Base-by-base conservation (phyloP, 2,797 vertebrate species). In the Paguma larvata region DNA sequence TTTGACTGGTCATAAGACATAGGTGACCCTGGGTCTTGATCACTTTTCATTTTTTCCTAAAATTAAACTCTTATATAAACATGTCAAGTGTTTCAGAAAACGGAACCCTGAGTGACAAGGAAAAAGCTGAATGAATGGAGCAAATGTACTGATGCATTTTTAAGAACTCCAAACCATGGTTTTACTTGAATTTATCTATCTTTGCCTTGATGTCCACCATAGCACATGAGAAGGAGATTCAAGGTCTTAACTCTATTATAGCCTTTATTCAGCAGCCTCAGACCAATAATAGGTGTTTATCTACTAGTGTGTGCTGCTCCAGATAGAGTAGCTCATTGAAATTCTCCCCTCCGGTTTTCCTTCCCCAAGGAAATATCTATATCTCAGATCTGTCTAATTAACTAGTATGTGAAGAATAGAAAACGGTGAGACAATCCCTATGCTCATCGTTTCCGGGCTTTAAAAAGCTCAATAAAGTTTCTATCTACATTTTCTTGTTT, bases 331-430 rank as follows among this genome's bases (percentile, higher is more conserved):
- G 6, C 16, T 97, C 88, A 78, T 88, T 95, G 51, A 92, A 30
- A 85, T 97, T 98, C 95, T 97, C 51, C 65, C 63, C 23, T 85
- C 84, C 6, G 62, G 8, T 91, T 92, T 93, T 97, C 94, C 56
- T 87, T 94, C 94, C 79, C 84, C 0, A 2, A n/a, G 94, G 96
- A 98, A 96, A 38, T 70, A 83, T 2, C 70, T 53, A 0, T 93
- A 94, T 97, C 94, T 96, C 80, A 56, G 92, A 96, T 86, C 90
- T 87, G 95, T 98, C 92, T 97, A 98, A 98, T 98, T 98, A 98
- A 85, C 85, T 83, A 91, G 75, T 15, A 30, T 34, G 94, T 98
- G 96, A 97, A 97, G 97, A 98, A 95, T 14, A 92, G 77, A 92
- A 44, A 92, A 96, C 85, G 67, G 93, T 93, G 91, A 98, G 84